Conservation (phyloP, 2,888 invertebrate species). For the Drosophila leonis region DNA sequence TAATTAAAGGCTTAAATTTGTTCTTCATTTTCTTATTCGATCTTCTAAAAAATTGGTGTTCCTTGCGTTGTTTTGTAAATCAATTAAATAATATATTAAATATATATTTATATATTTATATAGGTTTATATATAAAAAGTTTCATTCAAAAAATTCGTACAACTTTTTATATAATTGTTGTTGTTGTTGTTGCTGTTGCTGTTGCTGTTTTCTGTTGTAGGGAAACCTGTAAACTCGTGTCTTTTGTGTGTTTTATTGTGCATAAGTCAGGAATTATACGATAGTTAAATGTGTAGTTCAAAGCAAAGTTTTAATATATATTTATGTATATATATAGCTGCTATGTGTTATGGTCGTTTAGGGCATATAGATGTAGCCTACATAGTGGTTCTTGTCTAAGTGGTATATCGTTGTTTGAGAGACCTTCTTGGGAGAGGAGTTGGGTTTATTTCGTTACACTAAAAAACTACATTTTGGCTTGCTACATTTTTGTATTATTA, state of each 20-base stretch:
- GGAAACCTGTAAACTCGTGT: slow-evolving; percentile 57
- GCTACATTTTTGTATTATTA: slow-evolving; percentile 21
- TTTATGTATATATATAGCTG: slow-evolving; percentile 11
- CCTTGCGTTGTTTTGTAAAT: slow-evolving; percentile 65
- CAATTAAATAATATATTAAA: slow-evolving; percentile 43
- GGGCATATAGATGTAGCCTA: slow-evolving; percentile 44
- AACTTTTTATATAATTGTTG: slow-evolving; percentile 14
- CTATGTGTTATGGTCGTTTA: slow-evolving; percentile 46
- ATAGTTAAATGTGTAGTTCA: slow-evolving; percentile 14
- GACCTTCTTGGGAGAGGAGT: slow-evolving; percentile 76
- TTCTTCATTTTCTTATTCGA: slow-evolving; percentile 22
- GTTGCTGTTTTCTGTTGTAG: slow-evolving; percentile 14
- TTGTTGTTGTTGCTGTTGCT: background rate
- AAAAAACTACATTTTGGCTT: slow-evolving; percentile 30
- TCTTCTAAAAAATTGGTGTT: slow-evolving; percentile 68
- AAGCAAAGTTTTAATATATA: background rate
- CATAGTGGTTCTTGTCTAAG: slow-evolving; percentile 51
- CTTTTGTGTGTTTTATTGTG: slow-evolving; percentile 24
- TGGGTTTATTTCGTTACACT: slow-evolving; percentile 58
- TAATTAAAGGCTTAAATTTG: slow-evolving; percentile 74
- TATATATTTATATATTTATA: slow-evolving; percentile 33
- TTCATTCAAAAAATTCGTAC: slow-evolving; percentile 67
- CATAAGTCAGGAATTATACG: slow-evolving; percentile 3
- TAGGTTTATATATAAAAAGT: slow-evolving; percentile 57
- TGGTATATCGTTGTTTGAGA: slow-evolving; percentile 78